These are phyloP conservation scores for Metopolophium dirhodum DNA, from an alignment of 1,140 invertebrate genomes.

Conservation along the genomic window DNA sequence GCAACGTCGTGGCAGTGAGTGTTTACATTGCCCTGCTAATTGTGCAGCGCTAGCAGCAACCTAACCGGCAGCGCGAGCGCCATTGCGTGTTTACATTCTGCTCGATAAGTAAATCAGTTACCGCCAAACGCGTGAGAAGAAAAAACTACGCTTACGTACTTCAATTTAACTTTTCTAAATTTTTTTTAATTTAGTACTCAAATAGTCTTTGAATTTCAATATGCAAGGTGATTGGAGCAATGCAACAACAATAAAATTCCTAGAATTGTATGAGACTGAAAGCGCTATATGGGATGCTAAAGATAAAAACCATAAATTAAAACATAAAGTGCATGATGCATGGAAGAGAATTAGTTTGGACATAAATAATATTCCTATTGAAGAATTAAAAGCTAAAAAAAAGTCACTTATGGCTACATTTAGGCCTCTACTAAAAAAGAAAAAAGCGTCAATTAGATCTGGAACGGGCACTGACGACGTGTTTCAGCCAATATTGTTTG, in stretches of 20 bases:
- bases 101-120: neutral
- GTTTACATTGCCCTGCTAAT: conserved; percentile 18
- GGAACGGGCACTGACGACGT: too few relatives aligned
- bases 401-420: conserved; percentile 20
- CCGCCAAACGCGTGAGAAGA: neutral
- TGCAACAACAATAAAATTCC: neutral
- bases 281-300: neutral
- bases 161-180: neutral
- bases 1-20: conserved; percentile 25
- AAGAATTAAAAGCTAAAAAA: neutral
- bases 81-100: neutral
- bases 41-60: neutral
- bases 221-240: conserved; percentile 13
- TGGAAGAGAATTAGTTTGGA: conserved; percentile 14
- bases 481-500: too few relatives aligned
- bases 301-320: neutral
- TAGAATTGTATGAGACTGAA: neutral
- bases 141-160: neutral
- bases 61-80: neutral
- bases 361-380: neutral
- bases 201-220: neutral
- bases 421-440: neutral
- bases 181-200: neutral
- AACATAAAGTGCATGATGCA: neutral
- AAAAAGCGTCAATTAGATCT: too few relatives aligned